Evolutionary conservation across 53 echinoderm and acorn worm species (phyloP).

Genomic region (Mesocentrotus franciscanus): DNA sequence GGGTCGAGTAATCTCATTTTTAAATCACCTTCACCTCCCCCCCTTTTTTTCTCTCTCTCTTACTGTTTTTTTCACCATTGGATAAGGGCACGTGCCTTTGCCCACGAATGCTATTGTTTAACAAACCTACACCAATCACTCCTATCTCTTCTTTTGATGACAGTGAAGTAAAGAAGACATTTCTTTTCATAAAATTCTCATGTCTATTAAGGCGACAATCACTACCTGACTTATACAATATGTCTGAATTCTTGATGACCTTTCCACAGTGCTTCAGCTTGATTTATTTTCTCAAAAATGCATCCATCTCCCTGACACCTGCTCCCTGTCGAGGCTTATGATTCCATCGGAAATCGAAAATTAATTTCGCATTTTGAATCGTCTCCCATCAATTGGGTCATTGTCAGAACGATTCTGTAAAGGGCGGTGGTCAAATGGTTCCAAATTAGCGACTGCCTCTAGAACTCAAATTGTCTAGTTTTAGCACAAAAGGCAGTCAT

Average conservation of each 20-base stretch:
- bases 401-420: not conserved
- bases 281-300: constrained; percentile 11
- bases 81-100: not conserved
- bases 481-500: not conserved
- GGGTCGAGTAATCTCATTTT: not conserved
- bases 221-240: not conserved
- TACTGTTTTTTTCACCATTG: too few species aligned
- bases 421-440: not conserved
- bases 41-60: too few species aligned
- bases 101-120: not conserved
- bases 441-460: not conserved
- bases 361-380: constrained; percentile 53
- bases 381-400: not conserved
- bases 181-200: not conserved
- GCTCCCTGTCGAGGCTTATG: constrained; percentile 37
- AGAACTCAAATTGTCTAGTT: not conserved
- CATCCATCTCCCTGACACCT: constrained; percentile 1
- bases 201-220: not conserved
- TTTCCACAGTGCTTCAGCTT: not conserved
- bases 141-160: not conserved
- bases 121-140: not conserved
- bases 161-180: not conserved
- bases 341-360: constrained; percentile 59
- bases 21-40: not conserved
- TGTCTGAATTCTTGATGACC: not conserved